Evolutionary conservation across 1,140 invertebrate genomes (phyloP), one percentile per base, ranked within the genome.

Genomic region (Gonatopus flavifemur): DNA sequence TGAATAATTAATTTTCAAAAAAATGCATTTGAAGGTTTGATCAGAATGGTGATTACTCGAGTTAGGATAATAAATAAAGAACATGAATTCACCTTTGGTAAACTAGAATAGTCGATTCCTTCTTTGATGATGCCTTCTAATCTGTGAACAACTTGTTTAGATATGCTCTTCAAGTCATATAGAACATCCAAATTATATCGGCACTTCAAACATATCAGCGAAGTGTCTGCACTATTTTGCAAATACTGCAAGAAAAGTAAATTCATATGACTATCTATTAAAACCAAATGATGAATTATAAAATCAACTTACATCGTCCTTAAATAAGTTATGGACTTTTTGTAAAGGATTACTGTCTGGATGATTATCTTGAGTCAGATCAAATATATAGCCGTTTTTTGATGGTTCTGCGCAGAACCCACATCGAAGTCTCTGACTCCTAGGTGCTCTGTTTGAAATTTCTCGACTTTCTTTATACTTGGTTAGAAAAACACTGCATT

Each of bases 101-200:
- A 56, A 30, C 48, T 47, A n/a, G 55, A 46, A 38, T 59, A 31
- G 31, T 56, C 20, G 15, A 54, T 50, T 10, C 57, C 59, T 33
- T 64, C 47, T 16, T 58, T 13, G n/a, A 60, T 42, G 2, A 57
- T 35, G 16, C 49, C 43, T 10, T 62, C 56, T 2, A 64, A 43
- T 53, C 65, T 68, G 16, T 21, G 32, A 16, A 42, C 13, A 36
- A 57, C 53, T 49, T 68, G 45, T 21, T 66, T 39, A 22, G 58
- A 69, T 18, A 77, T 22, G 21, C 39, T 48, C 36, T 63, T 70
- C 13, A 78, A 53, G 57, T 78, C 76, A 18, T 52, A 58, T 6
- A 77, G 49, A 7, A 77, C 57, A 41, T 77, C 76, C 31, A 77
- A 53, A 32, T 60, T 70, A 38, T 78, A 78, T 31, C 75, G 70